A percentile compares a stretch with the other conserved stretches of the same genome.
Evolutionary conservation across 2,888 invertebrate genomes (phyloP).

Genomic region (Rhagium mordax): DNA sequence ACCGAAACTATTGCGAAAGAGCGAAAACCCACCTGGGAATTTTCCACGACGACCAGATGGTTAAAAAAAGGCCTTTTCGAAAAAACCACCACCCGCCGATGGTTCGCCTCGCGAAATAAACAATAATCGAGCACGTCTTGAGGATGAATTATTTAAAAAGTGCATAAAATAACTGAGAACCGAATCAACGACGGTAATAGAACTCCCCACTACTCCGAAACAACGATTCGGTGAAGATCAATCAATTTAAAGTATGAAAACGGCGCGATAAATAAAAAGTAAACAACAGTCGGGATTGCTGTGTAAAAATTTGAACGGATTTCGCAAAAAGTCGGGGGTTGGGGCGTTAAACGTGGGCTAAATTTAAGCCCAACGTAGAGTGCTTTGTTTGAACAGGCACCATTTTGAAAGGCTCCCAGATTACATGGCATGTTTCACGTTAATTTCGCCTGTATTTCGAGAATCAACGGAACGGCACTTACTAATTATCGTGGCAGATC

Average conservation of each 20-base stretch:
- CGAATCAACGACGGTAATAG: conserved; percentile 47
- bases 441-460: conserved; percentile 26
- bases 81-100: background rate
- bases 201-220: conserved; percentile 48
- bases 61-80: background rate
- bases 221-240: conserved; percentile 58
- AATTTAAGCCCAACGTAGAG: conserved; percentile 53
- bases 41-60: conserved; percentile 20
- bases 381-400: conserved; percentile 73
- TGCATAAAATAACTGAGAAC: conserved; percentile 37
- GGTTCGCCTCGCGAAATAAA: background rate
- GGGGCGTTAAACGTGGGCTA: conserved; percentile 42
- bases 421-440: conserved; percentile 51
- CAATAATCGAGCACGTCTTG: conserved; percentile 5
- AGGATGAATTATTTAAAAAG: conserved; percentile 31
- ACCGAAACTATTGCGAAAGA: conserved; percentile 17
- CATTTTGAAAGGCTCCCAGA: conserved; percentile 75
- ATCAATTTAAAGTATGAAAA: conserved; percentile 61
- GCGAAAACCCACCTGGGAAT: conserved; percentile 21
- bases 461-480: conserved; percentile 30
- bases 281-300: conserved; percentile 54
- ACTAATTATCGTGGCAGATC: conserved; percentile 25
- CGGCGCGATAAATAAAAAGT: conserved; percentile 61
- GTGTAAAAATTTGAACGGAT: conserved; percentile 34
- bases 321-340: conserved; percentile 40